Percentiles rank a stretch among this genome's conserved stretches.
These are phyloP conservation scores for Tryphoninae sp. DNA, from an alignment of 2,888 invertebrate species.

Conservation along the genomic window DNA sequence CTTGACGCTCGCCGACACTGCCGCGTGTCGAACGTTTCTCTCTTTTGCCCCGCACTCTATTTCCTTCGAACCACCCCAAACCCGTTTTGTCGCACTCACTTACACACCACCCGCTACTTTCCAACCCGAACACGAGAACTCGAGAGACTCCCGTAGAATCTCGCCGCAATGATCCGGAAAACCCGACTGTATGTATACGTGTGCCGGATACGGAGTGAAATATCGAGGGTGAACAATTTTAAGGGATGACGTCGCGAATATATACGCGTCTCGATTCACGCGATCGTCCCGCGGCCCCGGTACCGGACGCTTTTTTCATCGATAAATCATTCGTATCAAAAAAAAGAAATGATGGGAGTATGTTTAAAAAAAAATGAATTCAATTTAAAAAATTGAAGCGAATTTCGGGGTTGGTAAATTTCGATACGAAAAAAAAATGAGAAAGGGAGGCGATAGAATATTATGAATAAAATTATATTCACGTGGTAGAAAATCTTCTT, in stretches of 20 bases:
- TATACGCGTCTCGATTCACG: not conserved
- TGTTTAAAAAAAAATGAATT: not conserved
- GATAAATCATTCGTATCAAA: constrained; percentile 12
- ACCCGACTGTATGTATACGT: constrained; percentile 2
- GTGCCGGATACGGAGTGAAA: constrained; percentile 31
- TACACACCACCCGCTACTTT: not conserved
- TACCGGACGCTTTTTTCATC: not conserved
- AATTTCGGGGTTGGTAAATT: not conserved
- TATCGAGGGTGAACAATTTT: constrained; percentile 34
- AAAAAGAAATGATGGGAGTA: too few relatives aligned
- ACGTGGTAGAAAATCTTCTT: too few relatives aligned
- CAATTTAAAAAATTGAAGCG: not conserved
- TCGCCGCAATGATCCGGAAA: constrained; percentile 37
- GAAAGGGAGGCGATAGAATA: too few relatives aligned
- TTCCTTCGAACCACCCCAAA: constrained; percentile 4
- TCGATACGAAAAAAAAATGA: not conserved
- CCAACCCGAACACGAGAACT: not conserved
- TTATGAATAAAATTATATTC: too few relatives aligned
- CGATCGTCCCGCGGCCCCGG: not conserved
- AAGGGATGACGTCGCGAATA: constrained; percentile 19
- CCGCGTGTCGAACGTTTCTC: constrained; percentile 7
- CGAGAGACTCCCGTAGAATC: constrained; percentile 22
- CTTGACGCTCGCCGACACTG: not conserved
- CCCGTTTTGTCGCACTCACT: constrained; percentile 11
- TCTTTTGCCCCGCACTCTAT: constrained; percentile 16